Conservation (phyloP, 1,140 invertebrate genomes). For the Oscheius sp. region DNA sequence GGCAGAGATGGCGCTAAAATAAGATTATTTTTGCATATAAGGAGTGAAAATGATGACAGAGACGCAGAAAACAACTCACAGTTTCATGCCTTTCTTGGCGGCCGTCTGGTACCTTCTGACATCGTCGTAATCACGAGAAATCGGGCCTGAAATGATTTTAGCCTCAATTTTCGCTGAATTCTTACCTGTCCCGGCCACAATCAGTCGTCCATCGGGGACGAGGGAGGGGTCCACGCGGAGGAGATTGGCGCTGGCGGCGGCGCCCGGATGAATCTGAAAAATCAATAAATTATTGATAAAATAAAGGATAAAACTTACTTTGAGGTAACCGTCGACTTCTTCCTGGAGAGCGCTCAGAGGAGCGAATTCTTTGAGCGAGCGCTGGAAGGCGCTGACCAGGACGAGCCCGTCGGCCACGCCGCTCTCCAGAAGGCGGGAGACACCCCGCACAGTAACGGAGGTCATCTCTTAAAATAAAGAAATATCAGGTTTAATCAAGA, state of each 20-base stretch:
- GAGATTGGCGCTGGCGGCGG: constrained; percentile 3
- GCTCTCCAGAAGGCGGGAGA: too few species aligned
- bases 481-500: too few species aligned
- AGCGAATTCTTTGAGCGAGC: neutral
- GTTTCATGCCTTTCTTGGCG: constrained; percentile 67
- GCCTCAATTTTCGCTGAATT: too few species aligned
- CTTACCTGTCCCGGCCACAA: constrained; percentile 73
- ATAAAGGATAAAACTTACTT: neutral
- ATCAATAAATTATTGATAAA: neutral
- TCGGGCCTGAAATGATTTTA: constrained; percentile 65
- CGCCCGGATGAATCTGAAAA: constrained; percentile 24
- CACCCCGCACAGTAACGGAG: too few species aligned
- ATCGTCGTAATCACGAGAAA: constrained; percentile 79
- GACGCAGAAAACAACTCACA: constrained; percentile 28
- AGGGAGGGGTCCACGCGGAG: constrained; percentile 24
- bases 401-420: constrained; percentile 1
- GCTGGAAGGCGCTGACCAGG: neutral
- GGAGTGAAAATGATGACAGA: too few species aligned
- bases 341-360: neutral
- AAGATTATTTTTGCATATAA: too few species aligned
- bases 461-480: too few species aligned
- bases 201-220: constrained; percentile 64
- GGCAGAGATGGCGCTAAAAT: constrained; percentile 68
- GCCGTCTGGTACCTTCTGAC: constrained; percentile 70
- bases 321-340: neutral